Evolutionary conservation across 2,113 vertebrate species (phyloP).

Genomic region (Gallinago paraguaiae): DNA sequence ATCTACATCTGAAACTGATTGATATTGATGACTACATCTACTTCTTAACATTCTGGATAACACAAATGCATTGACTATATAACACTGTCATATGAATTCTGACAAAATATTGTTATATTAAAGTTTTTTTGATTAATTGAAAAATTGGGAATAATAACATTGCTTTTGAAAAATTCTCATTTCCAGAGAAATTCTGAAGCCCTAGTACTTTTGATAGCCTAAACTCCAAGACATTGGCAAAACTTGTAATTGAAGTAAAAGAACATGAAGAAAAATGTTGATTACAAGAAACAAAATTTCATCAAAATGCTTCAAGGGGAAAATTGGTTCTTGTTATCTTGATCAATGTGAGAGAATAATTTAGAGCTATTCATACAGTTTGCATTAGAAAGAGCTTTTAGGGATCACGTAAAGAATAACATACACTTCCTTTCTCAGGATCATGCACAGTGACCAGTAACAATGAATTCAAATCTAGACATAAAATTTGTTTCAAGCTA

Average conservation of each 20-base stretch:
- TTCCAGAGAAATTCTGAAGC: neutral
- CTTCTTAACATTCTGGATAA: neutral
- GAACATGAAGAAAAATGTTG: neutral
- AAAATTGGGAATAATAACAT: neutral
- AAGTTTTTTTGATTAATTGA: neutral
- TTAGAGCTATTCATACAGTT: neutral
- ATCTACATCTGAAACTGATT: neutral
- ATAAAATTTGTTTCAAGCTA: neutral
- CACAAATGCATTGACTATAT: neutral
- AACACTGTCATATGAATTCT: neutral
- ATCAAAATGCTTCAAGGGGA: neutral
- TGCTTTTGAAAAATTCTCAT: neutral
- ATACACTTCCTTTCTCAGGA: neutral
- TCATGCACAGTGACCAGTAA: neutral
- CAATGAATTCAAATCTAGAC: neutral
- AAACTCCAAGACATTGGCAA: neutral
- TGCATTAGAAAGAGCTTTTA: neutral
- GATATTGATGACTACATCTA: neutral
- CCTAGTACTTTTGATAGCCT: neutral
- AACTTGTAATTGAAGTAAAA: neutral
- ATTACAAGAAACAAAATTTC: neutral
- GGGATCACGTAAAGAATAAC: neutral
- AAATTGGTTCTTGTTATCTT: neutral
- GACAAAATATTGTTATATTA: neutral
- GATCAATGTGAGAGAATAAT: neutral